Base-by-base conservation (phyloP, 1,140 invertebrate genomes). In the Cydia splendana region DNA sequence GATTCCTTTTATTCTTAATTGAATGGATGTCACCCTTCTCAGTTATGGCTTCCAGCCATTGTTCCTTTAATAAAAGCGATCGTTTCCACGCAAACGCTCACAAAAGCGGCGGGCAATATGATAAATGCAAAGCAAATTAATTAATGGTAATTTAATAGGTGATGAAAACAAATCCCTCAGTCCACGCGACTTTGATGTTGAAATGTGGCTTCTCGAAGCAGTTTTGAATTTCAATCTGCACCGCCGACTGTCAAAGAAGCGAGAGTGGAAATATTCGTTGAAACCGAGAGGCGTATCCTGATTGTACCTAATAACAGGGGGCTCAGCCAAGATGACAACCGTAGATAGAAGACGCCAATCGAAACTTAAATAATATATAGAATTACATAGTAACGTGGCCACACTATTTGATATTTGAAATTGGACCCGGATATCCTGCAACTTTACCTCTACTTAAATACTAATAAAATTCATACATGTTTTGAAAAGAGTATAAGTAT, bases 111-210 rank as follows among this genome's bases (percentile, higher is more conserved):
- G 57, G 57, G 9, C 57, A 62, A 62, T 62, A 62, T 62, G 57
- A 62, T 24, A 62, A 62, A 62, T 62, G 57, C 57, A 24, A 62
- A 62, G 57, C 12, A 62, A 62, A 62, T 62, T 62, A 62, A 62
- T 62, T 24, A 24, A 62, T 24, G 57, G 57, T 24, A 62, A 62
- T 62, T 62, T 62, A 62, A 62, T 62, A 62, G 57, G 57, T 12
- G 57, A 62, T 62, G 57, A 12, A 62, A 62, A 62, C 57, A 24
- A 62, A 62, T 62, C 18, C 20, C 20, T 62, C 9, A 62, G 7
- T 24, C 20, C 6, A 62, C 2, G 57, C 2, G 20, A 62, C 20
- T 62, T 62, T 62, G 57, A 62, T 62, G 57, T 62, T 62, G 5
- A 9, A 62, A 3, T 24, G 20, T 12, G 57, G 57, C 20, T 62